Conservation (phyloP, 2,888 invertebrate species). For the Pachymerium ferrugineum region DNA sequence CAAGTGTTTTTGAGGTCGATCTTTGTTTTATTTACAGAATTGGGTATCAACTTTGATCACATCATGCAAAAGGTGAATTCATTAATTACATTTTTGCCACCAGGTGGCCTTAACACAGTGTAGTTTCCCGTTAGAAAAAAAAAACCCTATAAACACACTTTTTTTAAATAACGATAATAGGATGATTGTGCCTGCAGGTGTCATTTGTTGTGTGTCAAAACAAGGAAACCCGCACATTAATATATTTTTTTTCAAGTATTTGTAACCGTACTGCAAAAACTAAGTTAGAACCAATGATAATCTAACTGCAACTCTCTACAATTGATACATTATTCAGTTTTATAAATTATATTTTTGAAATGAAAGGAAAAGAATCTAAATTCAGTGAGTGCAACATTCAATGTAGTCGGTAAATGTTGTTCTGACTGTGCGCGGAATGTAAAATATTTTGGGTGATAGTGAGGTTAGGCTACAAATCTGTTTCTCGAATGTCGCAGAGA, state of each 20-base stretch:
- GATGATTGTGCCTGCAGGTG: constrained; percentile 1
- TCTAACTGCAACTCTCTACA: neutral
- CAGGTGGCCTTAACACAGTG: neutral
- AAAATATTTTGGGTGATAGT: neutral
- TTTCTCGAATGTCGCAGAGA: constrained; percentile 29
- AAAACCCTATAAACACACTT: neutral
- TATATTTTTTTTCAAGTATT: neutral
- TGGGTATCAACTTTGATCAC: constrained; percentile 84
- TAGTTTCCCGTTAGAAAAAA: neutral
- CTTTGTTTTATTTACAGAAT: constrained; percentile 52
- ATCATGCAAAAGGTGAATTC: constrained; percentile 65
- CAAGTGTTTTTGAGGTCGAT: neutral
- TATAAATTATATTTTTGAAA: no score
- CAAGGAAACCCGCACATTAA: neutral
- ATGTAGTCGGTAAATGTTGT: neutral
- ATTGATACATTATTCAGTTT: no score
- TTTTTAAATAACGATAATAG: neutral
- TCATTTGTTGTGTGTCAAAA: constrained; percentile 5
- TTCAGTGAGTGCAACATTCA: neutral
- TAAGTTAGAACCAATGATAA: neutral
- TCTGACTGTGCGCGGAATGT: neutral
- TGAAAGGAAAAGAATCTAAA: neutral
- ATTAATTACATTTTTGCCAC: constrained; percentile 8
- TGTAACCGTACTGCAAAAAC: neutral
- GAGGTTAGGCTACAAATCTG: constrained; percentile 7